Evolutionary conservation across 2,888 invertebrate genomes (phyloP), one percentile per base, ranked within the genome.

Genomic region (Pogonocherus hispidulus): DNA sequence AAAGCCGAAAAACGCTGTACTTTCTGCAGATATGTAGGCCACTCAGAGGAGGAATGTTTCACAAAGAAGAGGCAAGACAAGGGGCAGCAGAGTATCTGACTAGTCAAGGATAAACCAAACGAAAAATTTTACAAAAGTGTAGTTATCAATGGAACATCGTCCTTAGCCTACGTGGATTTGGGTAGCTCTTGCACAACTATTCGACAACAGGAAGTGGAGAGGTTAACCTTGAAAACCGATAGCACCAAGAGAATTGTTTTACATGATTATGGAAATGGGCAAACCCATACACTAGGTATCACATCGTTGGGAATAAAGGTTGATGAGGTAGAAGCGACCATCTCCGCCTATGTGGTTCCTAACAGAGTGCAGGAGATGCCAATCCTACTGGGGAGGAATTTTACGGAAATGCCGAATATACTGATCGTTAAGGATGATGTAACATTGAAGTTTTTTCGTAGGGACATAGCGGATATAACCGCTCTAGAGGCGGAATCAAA

Each of bases 161-260:
- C 71, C 9, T 66, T 63, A 52, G 69, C 69, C 0, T 73, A 72
- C 46, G 56, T 72, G n/a, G 73, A 73, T 65, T 64, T 69, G 41
- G 71, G 71, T 41, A 72, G 71, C 47, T 71, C 62, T 16, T 73
- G 71, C 32, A 70, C 27, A 9, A 63, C 67, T 1, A 70, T 73
- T 57, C 51, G 59, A 4, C 0, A 54, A 49, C 9, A 54, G 14
- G 73, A 72, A 62, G 54, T 60, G 16, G 27, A 62, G 41, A 22
- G 57, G 44, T 49, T 67, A 59, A 22, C 5, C 8, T 62, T 70
- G 44, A 19, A 23, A 27, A 9, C 11, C 19, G 51, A 66, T 46
- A 14, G 3, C 6, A 49, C 32, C 1, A 56, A 55, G 16, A 69
- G n/a, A 37, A 69, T 51, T 22, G 41, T 54, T 32, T 20, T 72